phyloP scores from a whole-genome alignment of 2,797 vertebrate genomes.

The Crocodylus rhombifer region DNA sequence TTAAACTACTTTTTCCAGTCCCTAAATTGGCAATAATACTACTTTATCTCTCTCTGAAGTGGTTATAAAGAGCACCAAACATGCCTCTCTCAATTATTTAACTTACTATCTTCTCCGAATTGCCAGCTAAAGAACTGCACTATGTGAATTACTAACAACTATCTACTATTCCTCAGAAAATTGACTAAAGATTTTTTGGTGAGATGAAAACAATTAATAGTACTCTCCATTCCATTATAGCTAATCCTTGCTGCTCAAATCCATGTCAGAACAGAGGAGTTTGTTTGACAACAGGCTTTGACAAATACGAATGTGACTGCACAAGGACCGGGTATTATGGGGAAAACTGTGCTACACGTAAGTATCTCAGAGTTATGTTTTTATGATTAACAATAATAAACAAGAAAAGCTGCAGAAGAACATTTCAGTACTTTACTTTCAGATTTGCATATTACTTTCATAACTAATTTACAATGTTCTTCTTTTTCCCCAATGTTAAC shows the following conservation, averaged over 20 bases:
- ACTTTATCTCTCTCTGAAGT: too few relatives aligned
- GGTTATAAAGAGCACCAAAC: too few relatives aligned
- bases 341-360: slow-evolving; percentile 92
- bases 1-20: too few relatives aligned
- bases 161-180: accelerated
- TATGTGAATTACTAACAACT: not conserved
- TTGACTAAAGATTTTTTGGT: accelerated
- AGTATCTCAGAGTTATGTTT: slow-evolving; percentile 67
- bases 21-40: too few relatives aligned
- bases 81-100: too few relatives aligned
- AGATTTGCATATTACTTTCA: accelerated
- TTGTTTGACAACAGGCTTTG: slow-evolving; percentile 84
- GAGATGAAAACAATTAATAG: accelerated
- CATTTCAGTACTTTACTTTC: accelerated
- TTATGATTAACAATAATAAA: not conserved
- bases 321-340: slow-evolving; percentile 93
- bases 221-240: slow-evolving; percentile 74
- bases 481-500: slow-evolving; percentile 8
- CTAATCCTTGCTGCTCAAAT: slow-evolving; percentile 92
- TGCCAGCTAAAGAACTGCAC: too few relatives aligned
- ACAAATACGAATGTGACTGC: slow-evolving; percentile 94
- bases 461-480: not conserved
- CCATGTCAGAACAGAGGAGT: slow-evolving; percentile 95
- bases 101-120: too few relatives aligned
- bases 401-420: not conserved